phyloP scores from a whole-genome alignment of 92 coral and sea anemone genomes.

The Parazoanthus atlanticus region DNA sequence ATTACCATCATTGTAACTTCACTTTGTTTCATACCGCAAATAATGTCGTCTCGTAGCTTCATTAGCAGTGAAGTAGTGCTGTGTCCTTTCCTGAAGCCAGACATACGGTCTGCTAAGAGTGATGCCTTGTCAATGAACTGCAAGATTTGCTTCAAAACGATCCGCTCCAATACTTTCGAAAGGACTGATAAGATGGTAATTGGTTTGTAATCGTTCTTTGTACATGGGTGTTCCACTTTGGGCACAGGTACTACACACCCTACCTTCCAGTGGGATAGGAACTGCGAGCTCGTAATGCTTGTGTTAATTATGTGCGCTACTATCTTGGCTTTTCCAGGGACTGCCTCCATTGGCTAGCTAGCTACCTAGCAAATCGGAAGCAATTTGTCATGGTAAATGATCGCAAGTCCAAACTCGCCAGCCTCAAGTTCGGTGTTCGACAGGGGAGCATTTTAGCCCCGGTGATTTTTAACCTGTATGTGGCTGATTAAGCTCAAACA shows the following conservation, averaged over 20 bases:
- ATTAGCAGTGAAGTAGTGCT: neutral
- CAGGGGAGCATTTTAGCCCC: no score
- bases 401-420: no score
- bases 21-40: conserved; percentile 19
- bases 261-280: neutral
- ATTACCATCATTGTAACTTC: conserved; percentile 21
- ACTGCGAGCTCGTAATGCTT: no score
- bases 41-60: neutral
- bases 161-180: no score
- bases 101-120: neutral
- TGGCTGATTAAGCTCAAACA: no score
- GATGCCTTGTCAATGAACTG: neutral
- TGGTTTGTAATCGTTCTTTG: neutral
- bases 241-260: neutral
- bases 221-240: neutral
- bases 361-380: no score
- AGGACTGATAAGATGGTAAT: neutral
- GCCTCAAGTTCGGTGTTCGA: no score
- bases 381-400: no score
- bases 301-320: neutral
- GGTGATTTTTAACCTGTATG: no score
- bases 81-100: conserved; percentile 1
- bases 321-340: no score
- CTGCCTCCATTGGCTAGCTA: no score
- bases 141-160: no score